These are phyloP conservation scores for Campoletis raptor DNA, from an alignment of 2,888 invertebrate genomes.

Conservation along the genomic window DNA sequence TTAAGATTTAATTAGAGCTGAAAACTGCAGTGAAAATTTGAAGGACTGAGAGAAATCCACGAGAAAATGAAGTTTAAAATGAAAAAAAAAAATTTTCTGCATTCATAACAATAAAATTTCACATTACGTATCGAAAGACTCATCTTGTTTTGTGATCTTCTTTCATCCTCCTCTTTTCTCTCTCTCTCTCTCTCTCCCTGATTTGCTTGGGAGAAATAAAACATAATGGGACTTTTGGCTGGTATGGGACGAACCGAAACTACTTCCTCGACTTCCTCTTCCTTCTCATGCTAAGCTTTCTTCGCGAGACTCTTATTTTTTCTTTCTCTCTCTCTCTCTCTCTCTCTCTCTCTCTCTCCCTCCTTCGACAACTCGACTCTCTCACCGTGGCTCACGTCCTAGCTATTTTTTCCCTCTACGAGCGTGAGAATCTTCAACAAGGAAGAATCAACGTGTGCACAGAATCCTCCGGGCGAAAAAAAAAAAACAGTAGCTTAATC, in stretches of 20 bases:
- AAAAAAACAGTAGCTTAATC: constrained; percentile 15
- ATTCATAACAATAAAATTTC: constrained; percentile 24
- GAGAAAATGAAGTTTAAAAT: not conserved
- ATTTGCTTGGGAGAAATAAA: constrained; percentile 32
- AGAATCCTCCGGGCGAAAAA: constrained; percentile 15
- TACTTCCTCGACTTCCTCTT: constrained; percentile 69
- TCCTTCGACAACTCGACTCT: constrained; percentile 38
- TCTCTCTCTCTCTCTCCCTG: not conserved
- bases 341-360: constrained; percentile 47
- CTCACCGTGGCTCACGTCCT: constrained; percentile 44
- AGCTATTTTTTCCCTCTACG: constrained; percentile 49
- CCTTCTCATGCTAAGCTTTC: constrained; percentile 61
- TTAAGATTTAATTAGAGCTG: not conserved
- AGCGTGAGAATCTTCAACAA: constrained; percentile 63
- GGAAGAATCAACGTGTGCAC: constrained; percentile 38
- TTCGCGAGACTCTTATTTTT: constrained; percentile 66
- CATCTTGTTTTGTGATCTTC: constrained; percentile 18
- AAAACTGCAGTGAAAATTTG: constrained; percentile 5
- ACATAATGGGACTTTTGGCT: constrained; percentile 46
- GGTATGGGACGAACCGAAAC: constrained; percentile 41
- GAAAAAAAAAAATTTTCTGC: constrained; percentile 14
- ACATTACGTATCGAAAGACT: constrained; percentile 43
- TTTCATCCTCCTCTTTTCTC: not conserved
- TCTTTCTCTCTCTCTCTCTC: constrained; percentile 65
- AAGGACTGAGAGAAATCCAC: constrained; percentile 7